Evolutionary conservation across 2,797 vertebrate species (phyloP), one percentile per base, ranked within the genome.

Genomic region (Telmatherina bonti): DNA sequence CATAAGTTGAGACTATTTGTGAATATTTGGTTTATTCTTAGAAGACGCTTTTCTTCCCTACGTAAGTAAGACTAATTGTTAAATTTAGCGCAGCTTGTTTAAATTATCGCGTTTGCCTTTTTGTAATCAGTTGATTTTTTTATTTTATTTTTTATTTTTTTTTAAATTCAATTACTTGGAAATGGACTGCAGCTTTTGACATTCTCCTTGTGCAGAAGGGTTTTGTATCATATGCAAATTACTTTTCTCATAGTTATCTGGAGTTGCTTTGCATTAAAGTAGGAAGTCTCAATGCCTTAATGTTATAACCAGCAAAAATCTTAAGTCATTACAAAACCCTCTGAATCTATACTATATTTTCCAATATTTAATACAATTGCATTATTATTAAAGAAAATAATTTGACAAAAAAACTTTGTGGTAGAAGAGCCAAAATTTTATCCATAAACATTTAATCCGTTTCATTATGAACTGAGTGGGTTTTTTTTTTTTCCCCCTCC

Each of bases 201-300:
- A 24, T 30, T 43, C 63, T 70, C 59, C 33, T 36, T 63, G 33
- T 20, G 38, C 11, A 2, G 29, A 18, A 27, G 54, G 20, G 7
- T 52, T 43, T 49, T 45, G 33, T 51, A 20, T 1, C 29, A 31
- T 0, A 81, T 79, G 72, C 67, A 85, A 79, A 84, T 63, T 0
- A 35, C 10, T 7, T 33, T 1, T 15, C 60, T 2, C n/a, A 35
- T 45, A 16, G 6, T 10, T n/a, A 2, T 16, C n/a, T n/a, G 24
- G 11, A 20, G 57, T 77, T 60, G 49, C 20, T 1, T 67, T 9
- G 38, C 20, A 0, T 49, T 22, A 24, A 22, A 49, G n/a, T 49
- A 22, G 41, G 45, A n/a, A 22, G 20, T 47, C 20, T n/a, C 9
- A 47, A 7, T 22, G 18, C 20, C 20, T 6, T n/a, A n/a, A n/a